Percentiles rank a stretch among this genome's conserved stretches.
phyloP scores from a whole-genome alignment of 37 sponge, comb jelly and placozoan genomes.

The Amphimedon queenslandica region DNA sequence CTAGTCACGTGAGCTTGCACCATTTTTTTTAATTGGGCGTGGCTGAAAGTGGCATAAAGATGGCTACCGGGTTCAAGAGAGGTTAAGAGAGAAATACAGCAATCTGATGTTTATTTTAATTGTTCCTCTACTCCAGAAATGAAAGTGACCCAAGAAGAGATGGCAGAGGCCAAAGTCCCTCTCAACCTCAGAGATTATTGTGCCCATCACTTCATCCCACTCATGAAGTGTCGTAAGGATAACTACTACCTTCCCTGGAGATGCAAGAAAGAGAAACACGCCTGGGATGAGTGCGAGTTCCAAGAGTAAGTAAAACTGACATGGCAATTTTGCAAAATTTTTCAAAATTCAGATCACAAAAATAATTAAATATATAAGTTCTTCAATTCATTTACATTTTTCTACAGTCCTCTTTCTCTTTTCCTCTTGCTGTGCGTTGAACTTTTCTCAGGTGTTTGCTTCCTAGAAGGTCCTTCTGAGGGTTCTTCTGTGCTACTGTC shows the following conservation, averaged over 20 bases:
- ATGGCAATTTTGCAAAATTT: background rate
- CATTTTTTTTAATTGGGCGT: too few species aligned
- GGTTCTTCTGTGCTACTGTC: too few species aligned
- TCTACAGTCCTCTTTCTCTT: too few species aligned
- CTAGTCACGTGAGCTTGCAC: too few species aligned
- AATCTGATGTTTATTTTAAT: too few species aligned
- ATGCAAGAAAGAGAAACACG: constrained; percentile 82
- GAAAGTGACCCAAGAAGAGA: constrained; percentile 81
- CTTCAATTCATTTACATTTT: background rate
- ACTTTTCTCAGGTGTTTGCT: too few species aligned
- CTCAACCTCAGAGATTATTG: constrained; percentile 83
- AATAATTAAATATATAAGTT: background rate
- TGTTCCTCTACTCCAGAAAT: constrained; percentile 59
- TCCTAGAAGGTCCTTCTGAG: too few species aligned
- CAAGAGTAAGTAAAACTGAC: constrained; percentile 92
- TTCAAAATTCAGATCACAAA: background rate
- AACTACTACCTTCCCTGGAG: constrained; percentile 92
- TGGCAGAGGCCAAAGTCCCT: constrained; percentile 79
- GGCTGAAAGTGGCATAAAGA: background rate
- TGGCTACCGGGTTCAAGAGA: constrained; percentile 20
- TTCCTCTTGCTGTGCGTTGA: too few species aligned
- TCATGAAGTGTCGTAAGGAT: constrained; percentile 76
- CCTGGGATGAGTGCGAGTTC: constrained; percentile 86
- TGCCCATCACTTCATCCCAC: constrained; percentile 85
- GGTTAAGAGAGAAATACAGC: background rate